These are phyloP conservation scores for Fistularia commersonii DNA, from an alignment of 2,797 vertebrate species.

Conservation along the genomic window DNA sequence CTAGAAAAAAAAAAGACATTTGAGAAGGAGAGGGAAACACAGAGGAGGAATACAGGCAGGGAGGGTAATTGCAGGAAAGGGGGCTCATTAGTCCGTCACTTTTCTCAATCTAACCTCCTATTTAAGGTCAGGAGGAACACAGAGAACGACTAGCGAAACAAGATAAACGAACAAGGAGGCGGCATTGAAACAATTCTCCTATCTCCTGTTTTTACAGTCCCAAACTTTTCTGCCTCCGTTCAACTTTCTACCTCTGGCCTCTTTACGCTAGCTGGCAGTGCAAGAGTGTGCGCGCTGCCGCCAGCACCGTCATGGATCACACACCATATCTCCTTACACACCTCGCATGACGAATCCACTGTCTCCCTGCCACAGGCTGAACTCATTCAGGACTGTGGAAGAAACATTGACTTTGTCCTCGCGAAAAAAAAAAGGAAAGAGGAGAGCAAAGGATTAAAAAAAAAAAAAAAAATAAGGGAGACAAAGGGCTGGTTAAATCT, in stretches of 20 bases:
- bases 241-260: conserved; percentile 50
- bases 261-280: conserved; percentile 43
- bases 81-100: conserved; percentile 67
- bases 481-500: conserved; percentile 15
- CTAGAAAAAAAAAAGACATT: conserved; percentile 27
- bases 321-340: conserved; percentile 64
- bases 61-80: conserved; percentile 71
- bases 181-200: conserved; percentile 26
- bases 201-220: conserved; percentile 21
- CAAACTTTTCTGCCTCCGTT: conserved; percentile 40
- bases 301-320: conserved; percentile 53
- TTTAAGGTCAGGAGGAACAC: conserved; percentile 50
- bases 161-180: conserved; percentile 26
- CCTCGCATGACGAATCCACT: conserved; percentile 50
- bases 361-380: conserved; percentile 45
- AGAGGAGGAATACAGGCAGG: conserved; percentile 36
- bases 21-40: conserved; percentile 32
- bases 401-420: conserved; percentile 34
- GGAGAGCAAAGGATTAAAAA: conserved; percentile 1
- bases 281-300: conserved; percentile 20
- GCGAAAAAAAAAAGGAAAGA: not conserved
- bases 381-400: conserved; percentile 29
- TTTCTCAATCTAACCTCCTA: conserved; percentile 63
- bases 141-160: conserved; percentile 12
- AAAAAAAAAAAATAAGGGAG: not conserved